Evolutionary conservation across 2,113 vertebrate species (phyloP), one percentile per base, ranked within the genome.

Genomic region (Turdus rufiventris): DNA sequence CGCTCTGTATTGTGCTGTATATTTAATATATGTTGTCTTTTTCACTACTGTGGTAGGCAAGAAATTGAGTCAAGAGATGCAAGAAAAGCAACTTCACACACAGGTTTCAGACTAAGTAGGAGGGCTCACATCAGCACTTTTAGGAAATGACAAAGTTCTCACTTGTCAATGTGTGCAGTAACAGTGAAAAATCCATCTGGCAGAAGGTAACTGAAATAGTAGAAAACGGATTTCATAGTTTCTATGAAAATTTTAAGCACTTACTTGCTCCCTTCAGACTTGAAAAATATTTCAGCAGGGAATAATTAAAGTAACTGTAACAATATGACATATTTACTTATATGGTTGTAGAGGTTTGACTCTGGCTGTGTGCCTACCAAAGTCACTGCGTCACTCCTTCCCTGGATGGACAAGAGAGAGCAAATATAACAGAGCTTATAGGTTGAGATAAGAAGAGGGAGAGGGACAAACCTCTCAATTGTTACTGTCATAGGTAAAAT

Each of bases 161-260:
- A 78, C 70, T 92, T 92, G 73, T 96, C 89, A 92, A 7, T 60
- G 54, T 85, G 89, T 89, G 76, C 86, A 93, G 65, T n/a, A 91
- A 84, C 61, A 92, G 65, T 91, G 83, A 93, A 88, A 92, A 97
- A 92, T 81, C 84, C 93, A 91, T 92, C 66, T 91, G 70, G 61
- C 61, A 81, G 43, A 54, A 90, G 24, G 43, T 56, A 83, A 86
- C 47, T 31, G 31, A 93, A 42, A 68, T 68, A 67, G 18, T 62
- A 82, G 40, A 85, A 87, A 94, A 87, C 28, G 5, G 4, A 79
- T 89, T 94, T 91, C 28, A 68, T 12, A 14, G 19, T 42, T 84
- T 68, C 28, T n/a, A 26, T 42, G 40, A 85, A 79, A 85, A 91
- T 54, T 75, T 82, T 74, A 34, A 65, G 48, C 3, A 48, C 51